Evolutionary conservation across 2,113 vertebrate species (phyloP).

Genomic region (Pristiophorus japonicus): DNA sequence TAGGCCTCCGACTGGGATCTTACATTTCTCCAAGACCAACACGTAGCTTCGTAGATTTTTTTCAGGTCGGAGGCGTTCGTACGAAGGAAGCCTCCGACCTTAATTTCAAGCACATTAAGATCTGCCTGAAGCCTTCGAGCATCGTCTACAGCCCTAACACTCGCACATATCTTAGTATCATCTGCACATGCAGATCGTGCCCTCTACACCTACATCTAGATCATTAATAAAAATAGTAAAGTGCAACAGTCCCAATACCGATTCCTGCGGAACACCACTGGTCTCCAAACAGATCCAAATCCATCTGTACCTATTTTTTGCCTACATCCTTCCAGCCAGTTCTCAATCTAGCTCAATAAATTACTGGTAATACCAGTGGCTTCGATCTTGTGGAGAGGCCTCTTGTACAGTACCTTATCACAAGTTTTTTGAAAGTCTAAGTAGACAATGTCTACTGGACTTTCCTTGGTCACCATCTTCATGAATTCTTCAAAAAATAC

Average conservation of each 20-base stretch:
- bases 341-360: not conserved
- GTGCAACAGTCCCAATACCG: not conserved
- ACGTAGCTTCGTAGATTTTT: too few relatives aligned
- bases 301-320: not conserved
- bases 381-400: too few relatives aligned
- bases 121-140: not conserved
- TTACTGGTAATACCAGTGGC: not conserved
- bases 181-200: not conserved
- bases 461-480: not conserved
- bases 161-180: not conserved
- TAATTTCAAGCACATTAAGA: too few relatives aligned
- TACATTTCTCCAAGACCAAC: too few relatives aligned
- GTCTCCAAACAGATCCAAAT: not conserved
- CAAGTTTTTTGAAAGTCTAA: not conserved
- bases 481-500: not conserved
- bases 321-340: not conserved
- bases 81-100: too few relatives aligned
- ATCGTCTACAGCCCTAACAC: not conserved
- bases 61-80: too few relatives aligned
- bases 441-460: not conserved
- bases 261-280: not conserved
- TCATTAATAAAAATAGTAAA: not conserved
- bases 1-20: too few relatives aligned
- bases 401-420: not conserved
- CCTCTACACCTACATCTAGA: not conserved